Percentiles rank a stretch among this genome's conserved stretches.
Evolutionary conservation across 23 tunicate genomes (phyloP).

Genomic region (Phallusia fumigata): DNA sequence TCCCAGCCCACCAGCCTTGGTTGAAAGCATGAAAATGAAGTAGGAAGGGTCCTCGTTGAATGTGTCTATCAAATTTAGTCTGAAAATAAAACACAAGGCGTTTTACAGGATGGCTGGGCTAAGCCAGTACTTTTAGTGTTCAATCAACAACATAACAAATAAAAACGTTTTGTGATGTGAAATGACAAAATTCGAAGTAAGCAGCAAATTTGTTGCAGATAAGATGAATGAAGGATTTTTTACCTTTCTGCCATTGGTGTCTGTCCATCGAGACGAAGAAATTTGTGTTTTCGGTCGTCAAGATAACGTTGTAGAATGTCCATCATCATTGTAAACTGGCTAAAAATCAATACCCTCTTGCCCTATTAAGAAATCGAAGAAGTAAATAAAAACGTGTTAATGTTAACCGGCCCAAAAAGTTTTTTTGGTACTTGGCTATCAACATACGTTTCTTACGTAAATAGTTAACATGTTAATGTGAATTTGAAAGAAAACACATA

Average conservation of each 20-base stretch:
- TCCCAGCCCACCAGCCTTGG: conserved; percentile 97
- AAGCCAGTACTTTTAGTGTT: neutral
- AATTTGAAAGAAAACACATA: no score
- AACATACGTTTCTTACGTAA: no score
- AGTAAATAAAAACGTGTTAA: neutral
- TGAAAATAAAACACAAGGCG: neutral
- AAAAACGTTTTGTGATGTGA: no score
- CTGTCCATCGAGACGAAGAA: conserved; percentile 73
- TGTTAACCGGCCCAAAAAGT: no score
- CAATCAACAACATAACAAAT: no score
- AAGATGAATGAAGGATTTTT: neutral
- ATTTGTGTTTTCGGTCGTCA: conserved; percentile 33
- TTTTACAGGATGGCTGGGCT: neutral
- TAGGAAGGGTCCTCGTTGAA: conserved; percentile 56
- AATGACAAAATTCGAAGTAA: no score
- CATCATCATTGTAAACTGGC: conserved; percentile 94
- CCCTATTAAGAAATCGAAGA: no score
- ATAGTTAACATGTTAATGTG: no score
- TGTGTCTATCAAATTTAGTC: conserved; percentile 70
- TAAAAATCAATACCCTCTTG: conserved; percentile 71
- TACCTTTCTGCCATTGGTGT: conserved; percentile 66
- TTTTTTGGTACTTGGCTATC: no score
- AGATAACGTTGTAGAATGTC: conserved; percentile 85
- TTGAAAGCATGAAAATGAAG: conserved; percentile 75
- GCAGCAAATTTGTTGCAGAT: no score